These are phyloP conservation scores for Drosophila formosana DNA, from an alignment of 2,888 invertebrate species.

Conservation along the genomic window DNA sequence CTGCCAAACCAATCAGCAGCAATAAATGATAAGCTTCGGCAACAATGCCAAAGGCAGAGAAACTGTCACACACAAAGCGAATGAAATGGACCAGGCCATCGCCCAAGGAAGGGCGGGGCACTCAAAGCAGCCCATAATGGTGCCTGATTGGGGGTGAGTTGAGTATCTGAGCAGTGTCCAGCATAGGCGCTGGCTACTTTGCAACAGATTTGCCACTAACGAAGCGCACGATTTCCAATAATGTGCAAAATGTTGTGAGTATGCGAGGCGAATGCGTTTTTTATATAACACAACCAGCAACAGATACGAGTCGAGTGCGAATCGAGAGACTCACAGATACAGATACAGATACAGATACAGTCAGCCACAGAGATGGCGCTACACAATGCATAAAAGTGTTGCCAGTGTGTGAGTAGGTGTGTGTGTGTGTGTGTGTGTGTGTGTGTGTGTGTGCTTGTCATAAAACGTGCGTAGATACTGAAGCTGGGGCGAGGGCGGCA, in stretches of 20 bases:
- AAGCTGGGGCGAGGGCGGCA: neutral
- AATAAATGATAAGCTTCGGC: slow-evolving; percentile 75
- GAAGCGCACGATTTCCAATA: slow-evolving; percentile 79
- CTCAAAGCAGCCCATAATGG: neutral
- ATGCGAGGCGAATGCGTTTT: slow-evolving; percentile 49
- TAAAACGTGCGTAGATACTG: slow-evolving; percentile 63
- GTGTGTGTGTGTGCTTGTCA: slow-evolving; percentile 46
- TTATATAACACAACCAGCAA: slow-evolving; percentile 11
- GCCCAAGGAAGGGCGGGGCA: neutral
- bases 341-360: slow-evolving; percentile 29
- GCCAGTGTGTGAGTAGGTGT: slow-evolving; percentile 18
- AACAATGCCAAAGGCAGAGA: slow-evolving; percentile 67
- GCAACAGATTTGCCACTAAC: slow-evolving; percentile 77
- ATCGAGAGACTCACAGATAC: neutral
- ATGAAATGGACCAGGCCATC: slow-evolving; percentile 26
- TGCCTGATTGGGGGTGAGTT: neutral
- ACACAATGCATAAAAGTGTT: neutral
- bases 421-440: slow-evolving; percentile 35
- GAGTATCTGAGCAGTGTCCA: slow-evolving; percentile 12
- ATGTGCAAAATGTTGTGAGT: slow-evolving; percentile 70
- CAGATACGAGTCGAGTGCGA: slow-evolving; percentile 23
- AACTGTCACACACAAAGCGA: slow-evolving; percentile 61
- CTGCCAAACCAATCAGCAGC: slow-evolving; percentile 75
- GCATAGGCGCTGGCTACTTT: slow-evolving; percentile 65
- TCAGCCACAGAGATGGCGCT: no score